phyloP scores from a whole-genome alignment of 2,888 invertebrate species.

The Punctoribates punctum region DNA sequence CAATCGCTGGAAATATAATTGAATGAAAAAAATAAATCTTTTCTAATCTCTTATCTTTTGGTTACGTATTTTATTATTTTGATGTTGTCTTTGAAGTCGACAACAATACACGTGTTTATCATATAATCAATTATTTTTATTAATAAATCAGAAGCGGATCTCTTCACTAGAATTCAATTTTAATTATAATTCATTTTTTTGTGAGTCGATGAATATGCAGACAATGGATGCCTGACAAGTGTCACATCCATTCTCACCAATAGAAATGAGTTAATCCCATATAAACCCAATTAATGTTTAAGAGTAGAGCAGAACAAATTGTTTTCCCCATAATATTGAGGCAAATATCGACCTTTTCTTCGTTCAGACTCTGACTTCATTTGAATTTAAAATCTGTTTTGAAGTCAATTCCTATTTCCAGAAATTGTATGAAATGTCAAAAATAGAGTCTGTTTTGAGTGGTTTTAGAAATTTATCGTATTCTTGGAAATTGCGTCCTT shows the following conservation, averaged over 20 bases:
- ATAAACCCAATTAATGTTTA: not conserved
- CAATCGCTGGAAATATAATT: not conserved
- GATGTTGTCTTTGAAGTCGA: not conserved
- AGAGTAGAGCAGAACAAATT: not conserved
- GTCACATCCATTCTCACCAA: not conserved
- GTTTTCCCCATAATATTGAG: not conserved
- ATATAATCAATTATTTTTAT: not conserved
- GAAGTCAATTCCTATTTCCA: not conserved
- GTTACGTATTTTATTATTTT: not conserved
- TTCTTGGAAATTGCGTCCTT: not conserved
- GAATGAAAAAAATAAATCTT: not conserved
- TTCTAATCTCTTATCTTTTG: not conserved
- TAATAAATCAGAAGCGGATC: conserved; percentile 1
- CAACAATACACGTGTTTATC: not conserved
- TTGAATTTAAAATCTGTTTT: not conserved
- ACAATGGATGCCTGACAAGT: not conserved
- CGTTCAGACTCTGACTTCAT: not conserved
- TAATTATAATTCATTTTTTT: not conserved
- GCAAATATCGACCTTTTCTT: not conserved
- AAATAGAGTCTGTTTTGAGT: not conserved
- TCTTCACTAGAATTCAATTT: not conserved
- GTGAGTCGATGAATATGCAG: not conserved
- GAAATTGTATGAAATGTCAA: not conserved
- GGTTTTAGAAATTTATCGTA: not conserved
- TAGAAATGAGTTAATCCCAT: not conserved